Evolutionary conservation across 2,888 invertebrate species (phyloP).

Genomic region (Cephalotes varians): DNA sequence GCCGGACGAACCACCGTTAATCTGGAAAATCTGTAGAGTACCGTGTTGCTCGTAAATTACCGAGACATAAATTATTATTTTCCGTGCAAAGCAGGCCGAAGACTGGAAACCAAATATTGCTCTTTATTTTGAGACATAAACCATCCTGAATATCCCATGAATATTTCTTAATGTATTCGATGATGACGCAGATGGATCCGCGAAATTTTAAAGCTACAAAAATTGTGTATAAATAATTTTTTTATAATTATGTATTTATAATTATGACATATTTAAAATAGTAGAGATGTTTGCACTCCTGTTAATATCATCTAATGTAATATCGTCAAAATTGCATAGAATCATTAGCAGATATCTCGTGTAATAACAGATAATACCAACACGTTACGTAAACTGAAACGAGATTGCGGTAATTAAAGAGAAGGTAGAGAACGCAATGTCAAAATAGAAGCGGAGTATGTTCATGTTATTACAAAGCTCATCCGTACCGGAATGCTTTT

Average conservation of each 20-base stretch:
- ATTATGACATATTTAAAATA: neutral
- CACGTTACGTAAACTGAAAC: constrained; percentile 10
- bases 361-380: constrained; percentile 38
- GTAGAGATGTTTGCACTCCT: neutral
- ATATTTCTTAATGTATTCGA: constrained; percentile 24
- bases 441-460: constrained; percentile 6
- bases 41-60: constrained; percentile 74
- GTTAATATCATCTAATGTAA: neutral
- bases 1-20: constrained; percentile 73
- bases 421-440: constrained; percentile 6
- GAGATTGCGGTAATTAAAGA: constrained; percentile 35
- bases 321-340: constrained; percentile 9
- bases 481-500: neutral
- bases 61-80: constrained; percentile 67
- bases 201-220: constrained; percentile 2
- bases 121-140: constrained; percentile 61
- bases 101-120: constrained; percentile 70
- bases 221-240: no score
- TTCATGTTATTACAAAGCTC: constrained; percentile 14
- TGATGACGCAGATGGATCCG: constrained; percentile 10
- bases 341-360: constrained; percentile 3
- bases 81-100: constrained; percentile 66
- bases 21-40: constrained; percentile 76
- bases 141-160: constrained; percentile 42
- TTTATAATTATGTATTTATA: no score